Conservation (phyloP, 1,140 invertebrate species). For the Diprion similis region DNA sequence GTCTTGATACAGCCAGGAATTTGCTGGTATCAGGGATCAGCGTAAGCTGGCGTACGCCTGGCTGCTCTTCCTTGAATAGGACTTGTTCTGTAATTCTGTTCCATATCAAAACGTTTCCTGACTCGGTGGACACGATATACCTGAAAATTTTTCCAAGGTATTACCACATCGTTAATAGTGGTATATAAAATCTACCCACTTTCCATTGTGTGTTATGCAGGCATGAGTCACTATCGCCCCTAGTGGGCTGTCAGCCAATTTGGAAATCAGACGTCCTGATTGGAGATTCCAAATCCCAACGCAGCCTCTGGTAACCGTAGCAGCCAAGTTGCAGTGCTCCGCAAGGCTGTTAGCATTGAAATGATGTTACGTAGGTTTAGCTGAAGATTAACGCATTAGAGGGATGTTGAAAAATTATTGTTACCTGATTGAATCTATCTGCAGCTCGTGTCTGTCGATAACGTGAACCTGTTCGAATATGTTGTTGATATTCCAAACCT, state of each 20-base stretch:
- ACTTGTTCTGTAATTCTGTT: conserved; percentile 85
- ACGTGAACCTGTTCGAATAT: conserved; percentile 97
- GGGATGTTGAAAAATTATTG: conserved; percentile 14
- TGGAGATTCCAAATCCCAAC: conserved; percentile 95
- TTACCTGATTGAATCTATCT: conserved; percentile 90
- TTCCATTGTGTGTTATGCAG: conserved; percentile 83
- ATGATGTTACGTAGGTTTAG: conserved; percentile 29
- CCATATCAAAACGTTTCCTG: conserved; percentile 93
- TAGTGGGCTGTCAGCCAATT: conserved; percentile 89
- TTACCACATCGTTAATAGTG: conserved; percentile 17
- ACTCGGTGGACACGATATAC: conserved; percentile 89
- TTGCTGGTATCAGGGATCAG: conserved; percentile 84
- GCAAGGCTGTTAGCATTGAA: conserved; percentile 67
- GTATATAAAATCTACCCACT: conserved; percentile 56
- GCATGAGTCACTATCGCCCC: conserved; percentile 96
- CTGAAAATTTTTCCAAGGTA: conserved; percentile 48
- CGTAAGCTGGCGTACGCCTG: conserved; percentile 84
- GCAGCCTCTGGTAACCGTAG: conserved; percentile 90
- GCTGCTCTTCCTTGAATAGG: conserved; percentile 83
- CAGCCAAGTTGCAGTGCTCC: conserved; percentile 76
- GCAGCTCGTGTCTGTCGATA: conserved; percentile 94
- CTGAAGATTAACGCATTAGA: conserved; percentile 10
- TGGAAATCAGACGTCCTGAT: conserved; percentile 81
- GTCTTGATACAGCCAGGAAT: conserved; percentile 84
- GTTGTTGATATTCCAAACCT: conserved; percentile 99